Conservation (phyloP, 2,888 invertebrate genomes). For the Andricus curvator region DNA sequence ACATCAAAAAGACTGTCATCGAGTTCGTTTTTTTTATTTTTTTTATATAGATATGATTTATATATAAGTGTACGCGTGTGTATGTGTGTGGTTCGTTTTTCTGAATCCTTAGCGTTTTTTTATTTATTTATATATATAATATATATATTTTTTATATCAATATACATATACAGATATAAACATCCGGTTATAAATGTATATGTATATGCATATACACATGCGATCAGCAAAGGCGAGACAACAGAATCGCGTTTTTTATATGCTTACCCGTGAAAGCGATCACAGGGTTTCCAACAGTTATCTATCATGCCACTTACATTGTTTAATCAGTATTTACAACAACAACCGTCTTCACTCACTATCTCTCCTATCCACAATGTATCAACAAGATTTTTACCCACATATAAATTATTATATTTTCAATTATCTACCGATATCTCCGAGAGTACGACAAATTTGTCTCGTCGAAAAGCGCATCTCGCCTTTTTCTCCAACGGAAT, state of each 20-base stretch:
- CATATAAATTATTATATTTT: slow-evolving; percentile 40
- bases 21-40: slow-evolving; percentile 68
- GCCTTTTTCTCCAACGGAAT: background rate
- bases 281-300: slow-evolving; percentile 25
- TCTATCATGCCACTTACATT: slow-evolving; percentile 45
- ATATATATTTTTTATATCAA: slow-evolving; percentile 63
- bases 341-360: slow-evolving; percentile 57
- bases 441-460: slow-evolving; percentile 26
- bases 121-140: slow-evolving; percentile 59
- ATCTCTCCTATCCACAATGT: slow-evolving; percentile 65
- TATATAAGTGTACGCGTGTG: slow-evolving; percentile 70
- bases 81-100: slow-evolving; percentile 64
- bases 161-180: slow-evolving; percentile 53
- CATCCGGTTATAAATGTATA: slow-evolving; percentile 44
- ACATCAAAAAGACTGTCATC: slow-evolving; percentile 59
- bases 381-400: slow-evolving; percentile 56
- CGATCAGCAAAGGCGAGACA: slow-evolving; percentile 29
- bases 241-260: slow-evolving; percentile 29
- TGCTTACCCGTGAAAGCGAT: slow-evolving; percentile 9
- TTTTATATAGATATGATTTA: slow-evolving; percentile 70
- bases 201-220: slow-evolving; percentile 35
- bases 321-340: slow-evolving; percentile 63
- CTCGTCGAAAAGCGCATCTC: slow-evolving; percentile 36
- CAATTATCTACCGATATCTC: slow-evolving; percentile 36
- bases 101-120: slow-evolving; percentile 61